A percentile compares a stretch with the other conserved stretches of the same genome.
These are phyloP conservation scores for Rhipidura dahli DNA, from an alignment of 2,113 vertebrate species.

Conservation along the genomic window DNA sequence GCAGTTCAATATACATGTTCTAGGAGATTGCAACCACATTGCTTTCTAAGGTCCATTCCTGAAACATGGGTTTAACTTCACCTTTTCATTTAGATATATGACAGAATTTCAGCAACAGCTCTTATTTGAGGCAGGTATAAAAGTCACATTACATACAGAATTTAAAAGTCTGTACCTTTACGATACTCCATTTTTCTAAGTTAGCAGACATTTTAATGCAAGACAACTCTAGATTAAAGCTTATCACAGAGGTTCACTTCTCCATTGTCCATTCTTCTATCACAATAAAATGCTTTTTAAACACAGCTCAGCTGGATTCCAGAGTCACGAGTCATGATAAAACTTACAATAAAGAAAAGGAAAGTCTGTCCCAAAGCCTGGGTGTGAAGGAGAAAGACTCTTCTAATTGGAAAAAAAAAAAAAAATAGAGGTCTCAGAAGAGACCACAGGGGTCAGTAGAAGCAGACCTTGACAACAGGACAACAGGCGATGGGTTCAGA, in stretches of 20 bases:
- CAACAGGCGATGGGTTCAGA: background rate
- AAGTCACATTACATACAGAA: background rate
- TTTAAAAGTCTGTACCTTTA: background rate
- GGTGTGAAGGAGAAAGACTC: background rate
- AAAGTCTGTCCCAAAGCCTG: background rate
- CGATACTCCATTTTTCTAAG: background rate
- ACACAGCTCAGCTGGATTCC: background rate
- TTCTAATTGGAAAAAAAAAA: background rate
- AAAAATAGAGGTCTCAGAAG: background rate
- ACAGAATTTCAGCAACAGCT: background rate
- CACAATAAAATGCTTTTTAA: background rate
- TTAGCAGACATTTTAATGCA: background rate
- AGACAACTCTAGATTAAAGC: background rate
- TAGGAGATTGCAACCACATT: background rate
- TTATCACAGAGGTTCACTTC: background rate
- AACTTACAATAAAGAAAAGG: background rate
- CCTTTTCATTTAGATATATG: background rate
- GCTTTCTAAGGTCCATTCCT: background rate
- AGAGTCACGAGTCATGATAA: background rate
- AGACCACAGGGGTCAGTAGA: rapidly evolving
- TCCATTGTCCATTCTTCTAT: background rate
- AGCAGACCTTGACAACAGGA: background rate
- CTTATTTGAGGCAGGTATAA: background rate
- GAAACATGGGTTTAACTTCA: background rate
- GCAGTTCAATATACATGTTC: background rate